Evolutionary conservation across 2,113 vertebrate genomes (phyloP).

Genomic region (Isurus oxyrinchus): DNA sequence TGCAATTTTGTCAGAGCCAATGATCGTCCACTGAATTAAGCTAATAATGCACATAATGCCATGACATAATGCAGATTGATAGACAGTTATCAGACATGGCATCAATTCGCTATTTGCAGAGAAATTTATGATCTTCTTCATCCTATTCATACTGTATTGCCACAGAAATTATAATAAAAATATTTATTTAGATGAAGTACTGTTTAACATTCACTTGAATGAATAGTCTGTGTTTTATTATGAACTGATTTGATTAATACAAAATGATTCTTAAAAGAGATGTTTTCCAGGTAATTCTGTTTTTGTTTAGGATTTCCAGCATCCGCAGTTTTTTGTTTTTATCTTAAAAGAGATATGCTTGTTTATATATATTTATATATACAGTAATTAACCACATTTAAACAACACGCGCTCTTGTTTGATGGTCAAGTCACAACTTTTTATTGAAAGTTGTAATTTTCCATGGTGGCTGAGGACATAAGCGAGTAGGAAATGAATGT

Average conservation of each 20-base stretch:
- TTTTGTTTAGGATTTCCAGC: too few relatives aligned
- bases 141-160: neutral
- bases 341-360: neutral
- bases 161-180: neutral
- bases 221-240: neutral
- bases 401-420: neutral
- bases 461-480: neutral
- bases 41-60: neutral
- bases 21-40: slow-evolving; percentile 9
- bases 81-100: neutral
- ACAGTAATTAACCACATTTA: neutral
- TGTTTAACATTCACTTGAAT: neutral
- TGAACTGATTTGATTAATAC: neutral
- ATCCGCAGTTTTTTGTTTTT: too few relatives aligned
- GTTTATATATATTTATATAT: neutral
- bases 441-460: neutral
- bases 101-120: neutral
- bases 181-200: neutral
- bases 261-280: neutral
- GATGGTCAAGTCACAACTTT: neutral
- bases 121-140: neutral
- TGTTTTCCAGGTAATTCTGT: too few relatives aligned
- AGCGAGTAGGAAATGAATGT: neutral
- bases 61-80: neutral
- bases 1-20: slow-evolving; percentile 28